phyloP scores from a whole-genome alignment of 2,888 invertebrate species.

The Antheraea assamensis region DNA sequence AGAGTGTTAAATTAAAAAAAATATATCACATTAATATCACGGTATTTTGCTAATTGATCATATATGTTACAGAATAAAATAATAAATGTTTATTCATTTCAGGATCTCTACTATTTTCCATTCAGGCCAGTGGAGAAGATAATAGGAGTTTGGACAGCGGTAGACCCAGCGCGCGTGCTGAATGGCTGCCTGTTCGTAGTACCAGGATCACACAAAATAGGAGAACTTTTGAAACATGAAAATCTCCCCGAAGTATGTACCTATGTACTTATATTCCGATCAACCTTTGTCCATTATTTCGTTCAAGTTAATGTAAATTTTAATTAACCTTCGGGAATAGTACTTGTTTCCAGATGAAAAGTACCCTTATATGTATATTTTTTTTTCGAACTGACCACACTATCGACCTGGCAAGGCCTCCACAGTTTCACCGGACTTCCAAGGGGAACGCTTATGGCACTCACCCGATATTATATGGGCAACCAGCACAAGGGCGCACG shows the following conservation, averaged over 20 bases:
- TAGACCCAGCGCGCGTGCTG: conserved; percentile 85
- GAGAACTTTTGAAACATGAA: conserved; percentile 83
- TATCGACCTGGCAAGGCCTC: too few relatives aligned
- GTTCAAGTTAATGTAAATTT: background rate
- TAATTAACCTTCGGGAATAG: too few relatives aligned
- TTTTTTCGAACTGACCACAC: too few relatives aligned
- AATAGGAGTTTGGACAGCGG: conserved; percentile 93
- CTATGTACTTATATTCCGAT: background rate
- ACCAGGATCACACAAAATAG: conserved; percentile 87
- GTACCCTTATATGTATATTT: too few relatives aligned
- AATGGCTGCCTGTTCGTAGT: conserved; percentile 92
- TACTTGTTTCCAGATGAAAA: too few relatives aligned
- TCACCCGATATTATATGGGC: too few relatives aligned
- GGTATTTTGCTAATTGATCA: background rate
- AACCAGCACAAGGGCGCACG: too few relatives aligned
- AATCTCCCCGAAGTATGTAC: background rate
- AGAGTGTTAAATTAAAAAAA: too few relatives aligned
- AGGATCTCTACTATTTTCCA: conserved; percentile 93
- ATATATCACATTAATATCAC: too few relatives aligned
- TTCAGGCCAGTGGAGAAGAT: conserved; percentile 90
- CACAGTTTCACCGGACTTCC: too few relatives aligned
- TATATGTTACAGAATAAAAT: background rate
- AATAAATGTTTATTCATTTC: conserved; percentile 29
- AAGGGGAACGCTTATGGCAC: too few relatives aligned
- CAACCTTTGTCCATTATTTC: background rate